Base-by-base conservation (phyloP, 2,797 vertebrate species). In the Alosa sapidissima region DNA sequence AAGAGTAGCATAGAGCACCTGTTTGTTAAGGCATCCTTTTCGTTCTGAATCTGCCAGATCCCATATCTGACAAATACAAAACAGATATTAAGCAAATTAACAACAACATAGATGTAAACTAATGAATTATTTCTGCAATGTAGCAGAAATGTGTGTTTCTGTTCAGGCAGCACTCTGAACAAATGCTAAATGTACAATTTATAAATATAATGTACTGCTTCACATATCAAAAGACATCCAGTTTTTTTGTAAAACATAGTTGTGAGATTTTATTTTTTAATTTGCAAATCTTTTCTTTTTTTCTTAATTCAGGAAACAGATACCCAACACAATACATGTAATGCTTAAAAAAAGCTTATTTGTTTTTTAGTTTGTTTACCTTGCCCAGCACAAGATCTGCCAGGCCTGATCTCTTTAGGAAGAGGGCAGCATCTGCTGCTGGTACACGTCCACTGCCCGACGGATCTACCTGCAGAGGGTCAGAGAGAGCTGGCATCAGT, bases 31-130 rank as follows among this genome's bases (percentile, higher is more conserved):
- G 89, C 94, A 94, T 85, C 98, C 98, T 95, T 98, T 99, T 88
- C 97, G 94, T 93, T 99, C 97, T 81, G 96, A 96, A 91, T 99
- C 98, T 51, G 98, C 95, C 90, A 99, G 96, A 93, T 99, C 98
- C 98, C 98, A 99, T 94, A 99, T 96, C 98, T 99, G 84, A 90
- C 87, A 92, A 90, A 88, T 13, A 93, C 87, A 24, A 85, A 6
- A 90, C 52, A 0, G 82, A 88, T 52, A 90, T 62, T 87, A 19
- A 81, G 33, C 81, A 60, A 85, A 28, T 60, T 10, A 19, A 48
- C 28, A 54, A 81, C 5, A 45, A 1, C 0, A 75, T 49, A 85
- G 7, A 58, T 24, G 45, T 3, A 55, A 72, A 45, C 33, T 16
- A 45, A 68, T 62, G n/a, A 68, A 8, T 28, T 2, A 8, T 60